Evolutionary conservation across 2,888 invertebrate genomes (phyloP).

Genomic region (Hirtodrosophila alboralis): DNA sequence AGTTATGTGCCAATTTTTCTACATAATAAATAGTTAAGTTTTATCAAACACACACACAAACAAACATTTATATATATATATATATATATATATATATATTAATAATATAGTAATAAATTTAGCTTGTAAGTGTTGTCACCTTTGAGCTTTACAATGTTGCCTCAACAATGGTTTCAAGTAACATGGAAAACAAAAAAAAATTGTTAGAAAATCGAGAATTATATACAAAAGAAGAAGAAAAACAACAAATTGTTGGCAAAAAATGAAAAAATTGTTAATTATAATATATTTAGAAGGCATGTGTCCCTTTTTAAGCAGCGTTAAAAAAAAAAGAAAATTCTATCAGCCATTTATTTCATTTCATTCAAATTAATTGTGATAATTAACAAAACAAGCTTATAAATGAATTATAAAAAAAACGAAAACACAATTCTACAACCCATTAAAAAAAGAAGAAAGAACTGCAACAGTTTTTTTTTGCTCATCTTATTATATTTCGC

Average conservation of each 20-base stretch:
- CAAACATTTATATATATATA: slow-evolving; percentile 18
- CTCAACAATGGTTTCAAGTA: slow-evolving; percentile 80
- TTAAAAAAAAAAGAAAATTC: slow-evolving; percentile 22
- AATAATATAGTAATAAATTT: slow-evolving; percentile 37
- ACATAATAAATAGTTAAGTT: slow-evolving; percentile 58
- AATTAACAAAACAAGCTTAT: slow-evolving; percentile 29
- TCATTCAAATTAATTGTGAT: slow-evolving; percentile 70
- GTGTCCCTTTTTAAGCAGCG: slow-evolving; percentile 5
- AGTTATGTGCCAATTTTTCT: slow-evolving; percentile 75
- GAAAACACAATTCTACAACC: slow-evolving; percentile 1
- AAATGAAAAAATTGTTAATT: slow-evolving; percentile 69
- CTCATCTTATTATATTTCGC: no score
- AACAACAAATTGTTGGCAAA: slow-evolving; percentile 56
- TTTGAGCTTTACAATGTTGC: slow-evolving; percentile 81
- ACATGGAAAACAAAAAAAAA: slow-evolving; percentile 59
- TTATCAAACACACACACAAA: slow-evolving; percentile 28
- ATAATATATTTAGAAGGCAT: slow-evolving; percentile 31
- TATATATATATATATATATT: slow-evolving; percentile 31
- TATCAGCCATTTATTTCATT: slow-evolving; percentile 64
- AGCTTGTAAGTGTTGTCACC: slow-evolving; percentile 76
- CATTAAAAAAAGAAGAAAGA: slow-evolving; percentile 10
- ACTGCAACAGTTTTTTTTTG: slow-evolving; percentile 59
- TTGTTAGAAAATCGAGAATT: slow-evolving; percentile 61
- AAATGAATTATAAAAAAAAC: slow-evolving; percentile 18
- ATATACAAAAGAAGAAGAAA: slow-evolving; percentile 22